These are phyloP conservation scores for Brachynemurus nebulosus DNA, from an alignment of 2,888 invertebrate species.

Conservation along the genomic window DNA sequence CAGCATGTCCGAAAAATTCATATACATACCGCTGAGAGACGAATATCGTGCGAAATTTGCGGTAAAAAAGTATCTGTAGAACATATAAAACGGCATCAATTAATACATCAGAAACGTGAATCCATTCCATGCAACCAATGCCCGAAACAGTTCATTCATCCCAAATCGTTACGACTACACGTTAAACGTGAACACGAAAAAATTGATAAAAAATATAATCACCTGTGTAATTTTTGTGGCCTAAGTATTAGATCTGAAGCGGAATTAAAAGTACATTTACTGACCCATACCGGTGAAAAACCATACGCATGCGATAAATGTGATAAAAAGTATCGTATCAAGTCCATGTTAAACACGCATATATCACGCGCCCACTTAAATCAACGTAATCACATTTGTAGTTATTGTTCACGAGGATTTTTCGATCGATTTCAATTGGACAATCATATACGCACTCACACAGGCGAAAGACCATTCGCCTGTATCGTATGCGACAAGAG, in stretches of 20 bases:
- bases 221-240: constrained; percentile 36
- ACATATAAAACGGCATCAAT: not conserved
- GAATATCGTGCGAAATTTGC: not conserved
- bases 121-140: not conserved
- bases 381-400: constrained; percentile 1
- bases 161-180: not conserved
- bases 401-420: not conserved
- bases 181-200: not conserved
- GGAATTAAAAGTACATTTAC: not conserved
- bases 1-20: not conserved
- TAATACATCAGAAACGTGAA: not conserved
- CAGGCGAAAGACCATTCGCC: constrained; percentile 39
- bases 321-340: not conserved
- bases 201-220: constrained; percentile 35
- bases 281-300: not conserved
- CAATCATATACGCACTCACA: constrained; percentile 40
- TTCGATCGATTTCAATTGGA: not conserved
- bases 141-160: not conserved
- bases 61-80: not conserved
- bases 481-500: constrained; percentile 41
- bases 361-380: not conserved
- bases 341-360: not conserved
- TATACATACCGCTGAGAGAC: not conserved
- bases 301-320: not conserved
- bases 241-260: constrained; percentile 30